Percentiles rank a stretch among this genome's conserved stretches.
These are phyloP conservation scores for Drosophila eohydei DNA, from an alignment of 2,888 invertebrate genomes.

Conservation along the genomic window DNA sequence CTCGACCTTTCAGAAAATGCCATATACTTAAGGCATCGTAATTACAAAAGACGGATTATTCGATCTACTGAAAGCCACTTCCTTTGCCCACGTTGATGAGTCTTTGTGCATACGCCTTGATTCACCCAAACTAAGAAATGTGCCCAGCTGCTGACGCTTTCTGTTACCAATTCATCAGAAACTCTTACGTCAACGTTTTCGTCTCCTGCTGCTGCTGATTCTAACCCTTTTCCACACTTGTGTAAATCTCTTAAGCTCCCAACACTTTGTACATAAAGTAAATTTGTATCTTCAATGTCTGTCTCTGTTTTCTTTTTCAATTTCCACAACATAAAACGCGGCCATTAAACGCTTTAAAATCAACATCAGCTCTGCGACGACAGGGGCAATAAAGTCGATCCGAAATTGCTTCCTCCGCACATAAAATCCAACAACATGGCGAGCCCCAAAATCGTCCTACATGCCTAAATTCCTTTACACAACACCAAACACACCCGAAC, in stretches of 20 bases:
- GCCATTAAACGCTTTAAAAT: slow-evolving; percentile 78
- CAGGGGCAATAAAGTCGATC: slow-evolving; percentile 78
- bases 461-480: slow-evolving; percentile 60
- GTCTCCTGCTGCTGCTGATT: slow-evolving; percentile 20
- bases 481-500: slow-evolving; percentile 21
- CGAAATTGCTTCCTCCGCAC: slow-evolving; percentile 75
- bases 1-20: slow-evolving; percentile 46
- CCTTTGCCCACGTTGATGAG: slow-evolving; percentile 11
- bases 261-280: slow-evolving; percentile 70
- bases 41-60: slow-evolving; percentile 50
- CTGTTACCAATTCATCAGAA: slow-evolving; percentile 62
- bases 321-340: slow-evolving; percentile 58
- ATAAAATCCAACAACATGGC: slow-evolving; percentile 66
- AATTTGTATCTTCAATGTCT: slow-evolving; percentile 43
- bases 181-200: slow-evolving; percentile 33
- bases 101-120: neutral
- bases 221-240: slow-evolving; percentile 31
- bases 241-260: slow-evolving; percentile 68
- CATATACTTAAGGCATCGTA: slow-evolving; percentile 52
- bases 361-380: slow-evolving; percentile 68
- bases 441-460: slow-evolving; percentile 57
- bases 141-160: slow-evolving; percentile 17
- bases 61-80: slow-evolving; percentile 10
- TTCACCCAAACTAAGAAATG: slow-evolving; percentile 7
- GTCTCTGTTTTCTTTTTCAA: slow-evolving; percentile 61